phyloP scores from a whole-genome alignment of 2,888 invertebrate species.

The Cistogaster globosa region DNA sequence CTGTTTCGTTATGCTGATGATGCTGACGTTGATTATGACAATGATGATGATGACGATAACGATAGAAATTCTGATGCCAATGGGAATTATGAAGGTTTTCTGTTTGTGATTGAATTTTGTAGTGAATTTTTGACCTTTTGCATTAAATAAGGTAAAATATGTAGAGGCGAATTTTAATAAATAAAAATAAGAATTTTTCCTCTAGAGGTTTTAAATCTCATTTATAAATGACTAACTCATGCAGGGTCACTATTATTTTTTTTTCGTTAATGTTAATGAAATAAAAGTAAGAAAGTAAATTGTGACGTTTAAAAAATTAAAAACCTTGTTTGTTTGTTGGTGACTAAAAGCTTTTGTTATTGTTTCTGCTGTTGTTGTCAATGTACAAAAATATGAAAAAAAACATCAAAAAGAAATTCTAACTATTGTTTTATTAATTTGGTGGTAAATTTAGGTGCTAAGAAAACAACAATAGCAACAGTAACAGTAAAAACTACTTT shows the following conservation, averaged over 20 bases:
- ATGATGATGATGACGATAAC: background rate
- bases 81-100: constrained; percentile 11
- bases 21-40: background rate
- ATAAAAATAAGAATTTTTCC: background rate
- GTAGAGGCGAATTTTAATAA: background rate
- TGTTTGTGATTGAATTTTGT: constrained; percentile 23
- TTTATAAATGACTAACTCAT: background rate
- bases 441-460: constrained; percentile 59
- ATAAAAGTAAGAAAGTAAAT: background rate
- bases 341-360: constrained; percentile 46
- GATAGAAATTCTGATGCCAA: background rate
- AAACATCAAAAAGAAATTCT: background rate
- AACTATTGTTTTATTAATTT: constrained; percentile 55
- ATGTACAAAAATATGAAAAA: background rate
- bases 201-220: background rate
- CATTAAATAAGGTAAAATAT: background rate
- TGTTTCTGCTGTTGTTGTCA: constrained; percentile 61
- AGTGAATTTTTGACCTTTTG: constrained; percentile 21
- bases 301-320: constrained; percentile 81
- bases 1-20: constrained; percentile 13
- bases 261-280: background rate
- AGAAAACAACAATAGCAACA: constrained; percentile 11
- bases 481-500: constrained; percentile 1
- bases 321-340: constrained; percentile 76
- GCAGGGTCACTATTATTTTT: background rate